These are phyloP conservation scores for Schizaphis graminum DNA, from an alignment of 2,888 invertebrate species.

Conservation along the genomic window DNA sequence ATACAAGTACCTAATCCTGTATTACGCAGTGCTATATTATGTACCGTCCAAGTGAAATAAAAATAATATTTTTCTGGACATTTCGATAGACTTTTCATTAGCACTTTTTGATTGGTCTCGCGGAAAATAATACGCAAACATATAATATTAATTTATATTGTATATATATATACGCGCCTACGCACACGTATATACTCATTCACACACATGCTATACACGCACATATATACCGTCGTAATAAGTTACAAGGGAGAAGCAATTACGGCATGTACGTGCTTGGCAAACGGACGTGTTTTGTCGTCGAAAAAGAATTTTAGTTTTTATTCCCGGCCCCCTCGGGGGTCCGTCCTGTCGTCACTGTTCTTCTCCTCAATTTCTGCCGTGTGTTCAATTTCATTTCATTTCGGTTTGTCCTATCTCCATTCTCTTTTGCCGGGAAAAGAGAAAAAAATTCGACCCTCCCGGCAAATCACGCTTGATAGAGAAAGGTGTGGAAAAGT, in stretches of 20 bases:
- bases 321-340: conserved; percentile 52
- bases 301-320: conserved; percentile 63
- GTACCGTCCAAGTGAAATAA: background rate
- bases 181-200: background rate
- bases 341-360: conserved; percentile 28
- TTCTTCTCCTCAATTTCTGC: conserved; percentile 61
- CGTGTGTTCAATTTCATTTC: conserved; percentile 64
- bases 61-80: conserved; percentile 34
- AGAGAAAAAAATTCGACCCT: conserved; percentile 44
- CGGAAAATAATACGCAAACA: conserved; percentile 43
- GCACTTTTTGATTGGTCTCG: conserved; percentile 60
- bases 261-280: conserved; percentile 60
- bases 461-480: conserved; percentile 53
- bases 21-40: background rate
- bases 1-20: background rate
- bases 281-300: conserved; percentile 64
- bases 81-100: conserved; percentile 58
- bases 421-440: background rate
- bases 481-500: conserved; percentile 16
- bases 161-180: background rate
- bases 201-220: background rate
- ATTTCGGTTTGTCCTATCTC: conserved; percentile 44
- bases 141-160: background rate
- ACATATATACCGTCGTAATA: conserved; percentile 47
- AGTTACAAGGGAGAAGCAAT: conserved; percentile 65